phyloP scores from a whole-genome alignment of 2,113 vertebrate genomes.

The Cyphotilapia sp. region DNA sequence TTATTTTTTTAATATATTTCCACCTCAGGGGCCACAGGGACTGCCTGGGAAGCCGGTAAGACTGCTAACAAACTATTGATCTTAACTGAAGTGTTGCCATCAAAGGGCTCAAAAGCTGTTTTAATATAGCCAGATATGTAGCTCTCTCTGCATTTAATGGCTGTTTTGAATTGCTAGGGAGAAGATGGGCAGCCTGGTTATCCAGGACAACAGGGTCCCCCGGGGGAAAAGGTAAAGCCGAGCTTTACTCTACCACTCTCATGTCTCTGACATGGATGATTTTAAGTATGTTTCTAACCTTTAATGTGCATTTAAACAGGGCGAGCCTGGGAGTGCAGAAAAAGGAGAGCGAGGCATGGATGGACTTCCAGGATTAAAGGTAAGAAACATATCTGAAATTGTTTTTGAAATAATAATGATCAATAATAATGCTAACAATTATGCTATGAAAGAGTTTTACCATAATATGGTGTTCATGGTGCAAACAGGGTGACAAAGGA shows the following conservation, averaged over 20 bases:
- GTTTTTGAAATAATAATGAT: background rate
- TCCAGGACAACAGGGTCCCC: conserved; percentile 63
- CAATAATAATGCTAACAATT: background rate
- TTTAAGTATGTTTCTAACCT: background rate
- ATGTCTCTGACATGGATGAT: background rate
- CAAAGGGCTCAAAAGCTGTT: background rate
- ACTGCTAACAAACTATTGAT: background rate
- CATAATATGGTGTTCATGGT: background rate
- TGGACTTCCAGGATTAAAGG: conserved; percentile 68
- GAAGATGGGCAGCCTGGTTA: conserved; percentile 78
- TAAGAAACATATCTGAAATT: background rate
- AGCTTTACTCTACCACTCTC: background rate
- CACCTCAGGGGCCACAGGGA: conserved; percentile 76
- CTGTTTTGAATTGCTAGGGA: conserved; percentile 70
- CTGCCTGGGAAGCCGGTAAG: conserved; percentile 79
- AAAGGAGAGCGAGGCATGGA: conserved; percentile 71
- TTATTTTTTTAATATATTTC: background rate
- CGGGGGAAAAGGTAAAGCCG: conserved; percentile 73
- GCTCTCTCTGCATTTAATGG: background rate
- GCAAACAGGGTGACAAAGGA: conserved; percentile 69
- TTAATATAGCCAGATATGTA: background rate
- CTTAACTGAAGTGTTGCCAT: background rate
- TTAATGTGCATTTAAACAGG: conserved; percentile 44
- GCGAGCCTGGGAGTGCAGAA: conserved; percentile 59
- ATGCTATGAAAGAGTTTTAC: background rate